Percentiles rank a stretch among this genome's conserved stretches.
phyloP scores from a whole-genome alignment of 2,888 invertebrate species.

The Anaspis maculata region DNA sequence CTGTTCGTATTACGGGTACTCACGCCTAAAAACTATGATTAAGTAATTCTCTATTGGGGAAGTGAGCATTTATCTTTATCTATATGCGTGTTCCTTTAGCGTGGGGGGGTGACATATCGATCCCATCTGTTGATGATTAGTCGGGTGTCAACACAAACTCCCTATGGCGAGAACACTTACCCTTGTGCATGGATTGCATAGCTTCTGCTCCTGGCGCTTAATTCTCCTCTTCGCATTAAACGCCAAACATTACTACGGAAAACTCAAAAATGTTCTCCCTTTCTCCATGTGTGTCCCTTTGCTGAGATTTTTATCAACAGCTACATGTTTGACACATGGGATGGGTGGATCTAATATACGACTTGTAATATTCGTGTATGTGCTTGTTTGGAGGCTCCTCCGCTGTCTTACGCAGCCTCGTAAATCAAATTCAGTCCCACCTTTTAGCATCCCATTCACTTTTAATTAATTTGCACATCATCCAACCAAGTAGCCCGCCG shows the following conservation, averaged over 20 bases:
- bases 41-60: slow-evolving; percentile 5
- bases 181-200: slow-evolving; percentile 11
- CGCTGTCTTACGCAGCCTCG: slow-evolving; percentile 12
- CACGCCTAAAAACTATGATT: slow-evolving; percentile 8
- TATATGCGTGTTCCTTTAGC: slow-evolving; percentile 14
- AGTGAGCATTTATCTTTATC: slow-evolving; percentile 12
- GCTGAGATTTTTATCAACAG: slow-evolving; percentile 11
- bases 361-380: slow-evolving; percentile 14
- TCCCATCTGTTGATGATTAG: slow-evolving; percentile 15
- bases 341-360: slow-evolving; percentile 15
- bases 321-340: slow-evolving; percentile 8
- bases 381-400: slow-evolving; percentile 11
- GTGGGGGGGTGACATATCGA: slow-evolving; percentile 13
- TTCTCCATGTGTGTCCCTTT: too few species aligned
- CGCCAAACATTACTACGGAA: slow-evolving; percentile 3
- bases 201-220: slow-evolving; percentile 12
- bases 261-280: too few species aligned
- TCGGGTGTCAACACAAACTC: slow-evolving; percentile 17
- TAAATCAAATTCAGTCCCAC: slow-evolving; percentile 12
- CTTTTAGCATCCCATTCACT: slow-evolving; percentile 12
- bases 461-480: slow-evolving; percentile 14
- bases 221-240: slow-evolving; percentile 5
- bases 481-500: slow-evolving; percentile 9
- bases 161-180: slow-evolving; percentile 16
- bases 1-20: too few species aligned